These are phyloP conservation scores for Bombylius major DNA, from an alignment of 2,888 invertebrate genomes.

Conservation along the genomic window DNA sequence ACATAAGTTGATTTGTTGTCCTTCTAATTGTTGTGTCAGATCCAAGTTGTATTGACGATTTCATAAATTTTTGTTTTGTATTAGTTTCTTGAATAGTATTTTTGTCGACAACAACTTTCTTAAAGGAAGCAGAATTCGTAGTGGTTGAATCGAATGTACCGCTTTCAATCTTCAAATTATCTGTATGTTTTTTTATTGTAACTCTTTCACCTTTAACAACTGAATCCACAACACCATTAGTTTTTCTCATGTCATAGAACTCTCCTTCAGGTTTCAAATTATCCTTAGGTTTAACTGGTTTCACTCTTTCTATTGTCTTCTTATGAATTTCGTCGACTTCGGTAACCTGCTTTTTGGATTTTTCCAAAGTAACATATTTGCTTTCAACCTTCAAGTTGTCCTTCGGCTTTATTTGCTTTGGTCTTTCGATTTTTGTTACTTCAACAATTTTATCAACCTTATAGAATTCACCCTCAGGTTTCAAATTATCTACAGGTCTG, in stretches of 20 bases:
- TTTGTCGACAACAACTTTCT: slow-evolving; percentile 38
- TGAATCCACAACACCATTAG: slow-evolving; percentile 53
- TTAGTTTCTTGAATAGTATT: slow-evolving; percentile 24
- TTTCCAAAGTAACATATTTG: slow-evolving; percentile 39
- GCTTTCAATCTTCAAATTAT: slow-evolving; percentile 42
- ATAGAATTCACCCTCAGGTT: slow-evolving; percentile 43
- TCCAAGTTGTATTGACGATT: slow-evolving; percentile 53
- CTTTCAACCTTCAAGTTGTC: slow-evolving; percentile 42
- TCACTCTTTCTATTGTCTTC: slow-evolving; percentile 34
- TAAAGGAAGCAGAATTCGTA: slow-evolving; percentile 42
- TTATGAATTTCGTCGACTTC: slow-evolving; percentile 18
- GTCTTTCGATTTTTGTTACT: slow-evolving; percentile 37
- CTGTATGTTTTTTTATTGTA: slow-evolving; percentile 37
- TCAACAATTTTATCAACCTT: slow-evolving; percentile 23
- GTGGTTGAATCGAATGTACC: slow-evolving; percentile 43
- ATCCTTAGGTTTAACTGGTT: slow-evolving; percentile 39
- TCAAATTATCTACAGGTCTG: slow-evolving; percentile 39
- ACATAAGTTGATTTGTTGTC: slow-evolving; percentile 48
- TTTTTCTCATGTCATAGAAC: slow-evolving; percentile 45
- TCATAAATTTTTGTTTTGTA: slow-evolving; percentile 38
- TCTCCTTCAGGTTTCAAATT: slow-evolving; percentile 46
- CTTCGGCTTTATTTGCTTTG: slow-evolving; percentile 31
- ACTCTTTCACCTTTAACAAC: slow-evolving; percentile 44
- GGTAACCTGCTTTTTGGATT: slow-evolving; percentile 28
- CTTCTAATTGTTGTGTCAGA: slow-evolving; percentile 42